Evolutionary conservation across 2,113 vertebrate species (phyloP), one percentile per base, ranked within the genome.

Genomic region (Cheirogaleus medius): DNA sequence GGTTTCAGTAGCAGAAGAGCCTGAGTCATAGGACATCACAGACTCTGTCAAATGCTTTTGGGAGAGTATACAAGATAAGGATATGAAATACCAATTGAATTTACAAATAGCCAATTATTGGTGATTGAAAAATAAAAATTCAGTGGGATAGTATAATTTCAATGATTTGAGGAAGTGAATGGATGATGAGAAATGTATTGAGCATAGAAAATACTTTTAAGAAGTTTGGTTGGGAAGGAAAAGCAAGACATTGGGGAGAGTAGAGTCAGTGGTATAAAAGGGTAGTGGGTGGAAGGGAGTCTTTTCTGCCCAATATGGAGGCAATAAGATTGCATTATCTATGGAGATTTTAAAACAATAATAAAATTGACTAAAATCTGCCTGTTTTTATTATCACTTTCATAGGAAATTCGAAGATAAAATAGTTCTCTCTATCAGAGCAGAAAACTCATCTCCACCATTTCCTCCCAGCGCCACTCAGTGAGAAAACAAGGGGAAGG

Each of bases 71-170:
- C 8, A 64, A 56, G 12, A 37, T 32, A 68, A 81, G 13, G n/a
- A 29, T 82, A 4, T 42, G 18, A 64, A 47, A 44, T 37, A 25
- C 4, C 15, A 42, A 56, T 2, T 47, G 47, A 17, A 71, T 64
- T 77, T n/a, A 91, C 8, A 86, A 86, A 68, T 82, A 42, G 52
- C 27, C 42, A 76, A 60, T 66, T 60, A 58, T 11, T 93, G 5
- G 6, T 80, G 27, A 85, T 6, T 37, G 39, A 37, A 11, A 88
- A 78, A 76, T 27, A 18, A 18, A 74, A 81, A 81, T 44, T 58
- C 32, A 25, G 9, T 81, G 42, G 13, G 21, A 52, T 52, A 74
- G 37, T 14, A 9, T 39, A 37, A 76, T 32, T 68, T 83, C 20
- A 52, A 9, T 60, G 39, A 77, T 2, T 29, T 52, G 14, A 68